A percentile compares a stretch with the other conserved stretches of the same genome.
These are phyloP conservation scores for Fistularia commersonii DNA, from an alignment of 2,797 vertebrate species.

Conservation along the genomic window DNA sequence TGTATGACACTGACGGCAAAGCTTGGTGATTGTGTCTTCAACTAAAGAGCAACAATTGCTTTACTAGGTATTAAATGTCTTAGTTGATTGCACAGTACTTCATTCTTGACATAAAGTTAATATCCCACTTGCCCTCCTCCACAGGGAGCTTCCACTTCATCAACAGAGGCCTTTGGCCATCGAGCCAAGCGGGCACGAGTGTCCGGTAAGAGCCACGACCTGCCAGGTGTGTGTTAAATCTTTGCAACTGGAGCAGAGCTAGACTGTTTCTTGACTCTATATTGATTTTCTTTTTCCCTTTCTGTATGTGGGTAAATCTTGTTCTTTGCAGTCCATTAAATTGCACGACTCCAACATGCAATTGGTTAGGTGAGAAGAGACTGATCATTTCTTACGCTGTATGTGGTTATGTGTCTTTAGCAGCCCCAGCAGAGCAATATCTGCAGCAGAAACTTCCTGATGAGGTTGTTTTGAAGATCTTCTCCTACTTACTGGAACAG, in stretches of 20 bases:
- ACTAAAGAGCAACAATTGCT: too few species aligned
- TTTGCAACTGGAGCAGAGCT: slow-evolving; percentile 37
- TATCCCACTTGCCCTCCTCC: slow-evolving; percentile 23
- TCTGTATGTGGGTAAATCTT: slow-evolving; percentile 19
- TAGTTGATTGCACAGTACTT: slow-evolving; percentile 10
- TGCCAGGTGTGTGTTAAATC: slow-evolving; percentile 86
- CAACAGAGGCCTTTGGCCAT: slow-evolving; percentile 96
- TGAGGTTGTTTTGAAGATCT: slow-evolving; percentile 98
- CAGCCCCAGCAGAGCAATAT: slow-evolving; percentile 98
- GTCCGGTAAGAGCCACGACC: slow-evolving; percentile 97
- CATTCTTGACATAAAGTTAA: slow-evolving; percentile 21
- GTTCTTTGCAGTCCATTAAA: slow-evolving; percentile 20
- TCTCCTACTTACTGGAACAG: slow-evolving; percentile 97
- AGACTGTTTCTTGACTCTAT: slow-evolving; percentile 6
- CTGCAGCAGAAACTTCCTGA: slow-evolving; percentile 99
- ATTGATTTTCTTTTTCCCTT: slow-evolving; percentile 9
- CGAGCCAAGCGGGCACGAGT: slow-evolving; percentile 97
- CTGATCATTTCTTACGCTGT: slow-evolving; percentile 21
- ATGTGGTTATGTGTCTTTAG: slow-evolving; percentile 64
- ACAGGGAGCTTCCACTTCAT: slow-evolving; percentile 97
- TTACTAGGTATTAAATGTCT: background rate
- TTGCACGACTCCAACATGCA: slow-evolving; percentile 10
- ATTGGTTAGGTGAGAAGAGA: slow-evolving; percentile 11
- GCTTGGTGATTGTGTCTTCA: background rate
- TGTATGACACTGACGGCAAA: background rate